A percentile compares a stretch with the other conserved stretches of the same genome.
These are phyloP conservation scores for Chloroceryle inda DNA, from an alignment of 2,797 vertebrate genomes.

Conservation along the genomic window DNA sequence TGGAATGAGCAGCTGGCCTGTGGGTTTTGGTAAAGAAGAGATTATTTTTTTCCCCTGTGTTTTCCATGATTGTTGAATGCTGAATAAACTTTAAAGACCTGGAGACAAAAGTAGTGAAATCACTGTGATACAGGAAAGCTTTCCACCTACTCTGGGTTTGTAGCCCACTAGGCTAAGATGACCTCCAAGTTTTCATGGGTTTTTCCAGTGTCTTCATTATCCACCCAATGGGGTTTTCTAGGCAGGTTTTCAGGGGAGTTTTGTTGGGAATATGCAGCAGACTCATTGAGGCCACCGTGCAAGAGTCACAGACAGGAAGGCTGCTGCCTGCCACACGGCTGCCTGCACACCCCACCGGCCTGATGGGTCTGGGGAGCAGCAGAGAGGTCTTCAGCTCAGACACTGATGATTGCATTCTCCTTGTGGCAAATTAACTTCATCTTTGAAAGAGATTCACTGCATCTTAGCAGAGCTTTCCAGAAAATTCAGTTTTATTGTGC, in stretches of 20 bases:
- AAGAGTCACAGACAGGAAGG: background rate
- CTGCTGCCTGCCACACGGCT: fast-evolving
- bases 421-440: background rate
- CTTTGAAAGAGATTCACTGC: background rate
- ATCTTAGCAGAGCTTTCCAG: background rate
- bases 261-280: background rate
- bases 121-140: background rate
- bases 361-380: background rate
- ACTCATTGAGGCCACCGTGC: background rate
- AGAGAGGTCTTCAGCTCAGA: background rate
- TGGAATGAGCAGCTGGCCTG: background rate
- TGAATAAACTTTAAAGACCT: background rate
- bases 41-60: background rate
- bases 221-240: background rate
- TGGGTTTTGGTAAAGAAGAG: background rate
- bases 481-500: background rate
- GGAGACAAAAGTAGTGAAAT: background rate
- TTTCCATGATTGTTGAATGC: background rate
- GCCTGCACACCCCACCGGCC: background rate
- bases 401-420: background rate
- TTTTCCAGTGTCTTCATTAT: background rate
- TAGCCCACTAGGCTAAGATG: background rate
- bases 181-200: background rate
- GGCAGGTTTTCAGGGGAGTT: background rate
- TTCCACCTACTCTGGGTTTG: background rate